These are phyloP conservation scores for Esperia sulphurella DNA, from an alignment of 2,888 invertebrate genomes.

Conservation along the genomic window DNA sequence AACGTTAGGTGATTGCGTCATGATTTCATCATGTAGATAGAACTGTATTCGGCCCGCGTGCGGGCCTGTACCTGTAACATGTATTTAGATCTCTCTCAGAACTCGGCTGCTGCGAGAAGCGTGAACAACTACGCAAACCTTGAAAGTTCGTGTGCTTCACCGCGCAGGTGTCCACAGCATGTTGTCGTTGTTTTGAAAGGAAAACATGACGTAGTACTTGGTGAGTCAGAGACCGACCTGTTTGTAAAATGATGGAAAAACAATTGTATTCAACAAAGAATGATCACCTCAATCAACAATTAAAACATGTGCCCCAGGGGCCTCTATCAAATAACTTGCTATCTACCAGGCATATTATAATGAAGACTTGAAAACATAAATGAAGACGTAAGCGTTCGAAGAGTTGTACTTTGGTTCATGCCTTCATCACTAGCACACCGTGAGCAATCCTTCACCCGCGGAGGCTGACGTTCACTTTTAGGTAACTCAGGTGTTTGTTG, in stretches of 20 bases:
- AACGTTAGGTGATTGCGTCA: slow-evolving; percentile 59
- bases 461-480: slow-evolving; percentile 28
- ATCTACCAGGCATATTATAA: slow-evolving; percentile 32
- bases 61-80: slow-evolving; percentile 57
- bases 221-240: slow-evolving; percentile 19
- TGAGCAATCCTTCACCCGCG: slow-evolving; percentile 9
- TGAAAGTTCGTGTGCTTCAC: slow-evolving; percentile 6
- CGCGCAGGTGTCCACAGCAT: slow-evolving; percentile 4
- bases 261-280: not conserved
- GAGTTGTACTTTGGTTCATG: not conserved
- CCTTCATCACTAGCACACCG: slow-evolving; percentile 1
- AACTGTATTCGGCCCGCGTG: slow-evolving; percentile 36
- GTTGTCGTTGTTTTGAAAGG: slow-evolving; percentile 3
- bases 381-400: not conserved
- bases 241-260: slow-evolving; percentile 6
- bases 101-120: slow-evolving; percentile 23
- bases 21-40: slow-evolving; percentile 41
- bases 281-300: too few relatives aligned
- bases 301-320: slow-evolving; percentile 5
- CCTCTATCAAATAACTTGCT: slow-evolving; percentile 34
- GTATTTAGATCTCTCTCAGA: slow-evolving; percentile 66
- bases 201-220: slow-evolving; percentile 11
- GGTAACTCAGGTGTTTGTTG: slow-evolving; percentile 30
- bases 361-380: not conserved
- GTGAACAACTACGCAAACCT: slow-evolving; percentile 16